Base-by-base conservation (phyloP, 1,140 invertebrate genomes). In the Chironomus tepperi region DNA sequence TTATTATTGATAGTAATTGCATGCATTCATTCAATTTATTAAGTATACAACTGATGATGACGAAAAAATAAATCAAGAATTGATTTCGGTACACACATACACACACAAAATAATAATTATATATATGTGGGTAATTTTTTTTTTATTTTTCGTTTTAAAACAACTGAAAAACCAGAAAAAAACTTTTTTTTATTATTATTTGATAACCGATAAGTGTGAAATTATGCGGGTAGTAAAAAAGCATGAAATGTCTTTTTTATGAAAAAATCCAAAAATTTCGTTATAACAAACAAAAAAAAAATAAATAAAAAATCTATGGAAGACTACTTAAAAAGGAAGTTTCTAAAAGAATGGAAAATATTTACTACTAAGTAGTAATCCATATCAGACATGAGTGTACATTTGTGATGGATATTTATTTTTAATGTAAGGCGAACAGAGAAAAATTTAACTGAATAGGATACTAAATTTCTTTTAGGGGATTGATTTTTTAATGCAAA, bases 201-300 rank as follows among this genome's bases (percentile, higher is more conserved):
- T 79, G 79, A 42, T 79, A 78, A 77, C 67, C 15, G 42, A 42
- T 73, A n/a, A 42, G 34, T 64, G 5, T 42, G 65, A 43, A 47
- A 47, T 43, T n/a, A 75, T 75, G 73, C 34, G 21, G 65, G 70
- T 70, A 16, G 21, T 9, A 24, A 43, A 42, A 43, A 24, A 43
- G 73, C 42, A 43, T 73, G 73, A 34, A 43, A 24, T 75, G 47
- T 73, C 24, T 42, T 64, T 67, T 42, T 76, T 70, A 72, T 72
- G 21, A n/a, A 72, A 42, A 16, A 43, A 65, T 18, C 73, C 74
- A 65, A n/a, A 16, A 9, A 18, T 73, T 15, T 42, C n/a, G 70
- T 10, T 21, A 72, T 72, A 24, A 73, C 21, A 18, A 57, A 42
- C 43, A 16, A 7, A 74, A 42, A 47, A 74, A 18, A 9, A 47